A percentile compares a stretch with the other conserved stretches of the same genome.
These are phyloP conservation scores for Ranitomeya variabilis DNA, from an alignment of 2,113 vertebrate genomes.

Conservation along the genomic window DNA sequence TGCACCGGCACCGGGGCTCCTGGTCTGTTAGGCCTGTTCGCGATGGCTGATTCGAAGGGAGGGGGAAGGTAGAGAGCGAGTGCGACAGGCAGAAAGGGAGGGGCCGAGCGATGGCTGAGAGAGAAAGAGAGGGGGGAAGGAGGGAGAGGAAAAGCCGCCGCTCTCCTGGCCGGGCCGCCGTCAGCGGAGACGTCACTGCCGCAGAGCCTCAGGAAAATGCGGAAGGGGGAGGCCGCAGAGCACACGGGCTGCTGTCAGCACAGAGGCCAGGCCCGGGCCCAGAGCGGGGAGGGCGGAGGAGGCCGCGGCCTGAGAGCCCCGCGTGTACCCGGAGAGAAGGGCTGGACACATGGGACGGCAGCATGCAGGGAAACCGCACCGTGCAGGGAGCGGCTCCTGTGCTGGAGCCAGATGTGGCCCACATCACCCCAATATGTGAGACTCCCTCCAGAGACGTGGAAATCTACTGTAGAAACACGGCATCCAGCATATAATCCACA, in stretches of 20 bases:
- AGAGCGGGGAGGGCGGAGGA: conserved; percentile 43
- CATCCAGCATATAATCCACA: too few relatives aligned
- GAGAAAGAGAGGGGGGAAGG: conserved; percentile 36
- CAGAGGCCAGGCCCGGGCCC: conserved; percentile 66
- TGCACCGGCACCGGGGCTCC: conserved; percentile 63
- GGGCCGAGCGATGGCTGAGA: conserved; percentile 83
- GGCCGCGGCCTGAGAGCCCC: not conserved
- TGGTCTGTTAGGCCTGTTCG: conserved; percentile 66
- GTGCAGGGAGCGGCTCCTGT: too few relatives aligned
- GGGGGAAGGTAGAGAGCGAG: conserved; percentile 73
- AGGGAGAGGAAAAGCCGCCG: conserved; percentile 81
- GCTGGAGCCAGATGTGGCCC: too few relatives aligned
- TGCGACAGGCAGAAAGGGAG: conserved; percentile 83
- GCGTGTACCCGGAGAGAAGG: too few relatives aligned
- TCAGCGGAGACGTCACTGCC: conserved; percentile 92
- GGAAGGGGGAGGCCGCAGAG: conserved; percentile 79
- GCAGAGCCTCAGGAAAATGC: conserved; percentile 88
- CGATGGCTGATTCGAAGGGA: conserved; percentile 55
- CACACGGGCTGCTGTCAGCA: conserved; percentile 65
- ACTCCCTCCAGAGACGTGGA: too few relatives aligned
- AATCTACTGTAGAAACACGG: too few relatives aligned
- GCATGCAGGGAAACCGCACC: too few relatives aligned
- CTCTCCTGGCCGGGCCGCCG: conserved; percentile 87
- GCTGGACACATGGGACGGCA: too few relatives aligned
- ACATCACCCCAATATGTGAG: too few relatives aligned